phyloP scores from a whole-genome alignment of 1,140 invertebrate species.

The Formica selysi region DNA sequence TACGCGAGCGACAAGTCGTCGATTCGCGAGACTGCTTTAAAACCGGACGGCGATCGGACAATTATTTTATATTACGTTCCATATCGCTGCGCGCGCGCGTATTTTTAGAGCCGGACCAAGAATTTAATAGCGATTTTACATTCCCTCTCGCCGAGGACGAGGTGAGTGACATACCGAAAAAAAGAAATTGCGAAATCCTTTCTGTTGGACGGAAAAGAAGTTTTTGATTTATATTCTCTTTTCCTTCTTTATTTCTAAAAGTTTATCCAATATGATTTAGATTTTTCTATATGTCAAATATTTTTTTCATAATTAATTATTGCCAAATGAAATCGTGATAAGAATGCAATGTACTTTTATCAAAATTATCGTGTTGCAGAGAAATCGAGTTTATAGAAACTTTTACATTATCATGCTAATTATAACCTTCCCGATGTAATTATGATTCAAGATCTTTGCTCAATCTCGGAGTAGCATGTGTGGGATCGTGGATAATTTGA shows the following conservation, averaged over 20 bases:
- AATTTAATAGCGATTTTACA: constrained; percentile 46
- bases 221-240: neutral
- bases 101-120: constrained; percentile 42
- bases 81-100: constrained; percentile 42
- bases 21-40: constrained; percentile 30
- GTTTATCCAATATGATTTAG: neutral
- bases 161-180: constrained; percentile 42
- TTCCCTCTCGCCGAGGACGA: constrained; percentile 25
- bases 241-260: neutral
- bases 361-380: neutral
- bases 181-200: constrained; percentile 19
- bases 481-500: constrained; percentile 19
- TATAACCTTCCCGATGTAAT: constrained; percentile 14
- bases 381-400: constrained; percentile 9
- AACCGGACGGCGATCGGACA: constrained; percentile 27
- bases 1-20: constrained; percentile 30
- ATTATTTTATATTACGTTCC: constrained; percentile 59
- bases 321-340: neutral
- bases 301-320: neutral
- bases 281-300: neutral
- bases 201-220: neutral
- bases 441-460: neutral
- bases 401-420: constrained; percentile 33
- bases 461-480: constrained; percentile 24
- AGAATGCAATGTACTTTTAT: neutral